phyloP scores from a whole-genome alignment of 2,888 invertebrate genomes.

The Hymenopus coronatus region DNA sequence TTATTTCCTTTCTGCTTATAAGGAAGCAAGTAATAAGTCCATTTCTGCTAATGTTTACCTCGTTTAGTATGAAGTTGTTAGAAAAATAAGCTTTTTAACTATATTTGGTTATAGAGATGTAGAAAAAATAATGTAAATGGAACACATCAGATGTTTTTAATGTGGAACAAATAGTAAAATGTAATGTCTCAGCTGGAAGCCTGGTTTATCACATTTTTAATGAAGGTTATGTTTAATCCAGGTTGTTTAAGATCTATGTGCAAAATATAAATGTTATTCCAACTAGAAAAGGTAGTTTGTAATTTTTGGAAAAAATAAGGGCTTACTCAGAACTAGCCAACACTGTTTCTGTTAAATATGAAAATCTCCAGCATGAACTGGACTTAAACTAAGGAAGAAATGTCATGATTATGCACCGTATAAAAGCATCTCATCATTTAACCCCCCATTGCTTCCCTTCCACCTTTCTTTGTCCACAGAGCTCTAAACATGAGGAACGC shows the following conservation, averaged over 20 bases:
- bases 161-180: too few relatives aligned
- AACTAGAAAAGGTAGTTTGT: not conserved
- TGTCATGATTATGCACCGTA: not conserved
- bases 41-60: too few relatives aligned
- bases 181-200: too few relatives aligned
- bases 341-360: not conserved
- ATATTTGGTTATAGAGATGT: too few relatives aligned
- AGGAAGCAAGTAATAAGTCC: too few relatives aligned
- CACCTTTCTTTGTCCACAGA: constrained; percentile 45
- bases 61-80: too few relatives aligned
- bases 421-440: not conserved
- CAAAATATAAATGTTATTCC: not conserved
- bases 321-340: not conserved
- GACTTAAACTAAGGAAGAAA: not conserved
- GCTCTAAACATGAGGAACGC: constrained; percentile 50
- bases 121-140: too few relatives aligned
- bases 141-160: too few relatives aligned
- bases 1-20: too few relatives aligned
- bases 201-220: too few relatives aligned
- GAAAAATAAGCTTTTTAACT: too few relatives aligned
- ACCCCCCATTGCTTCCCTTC: constrained; percentile 8
- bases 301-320: not conserved
- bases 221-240: too few relatives aligned
- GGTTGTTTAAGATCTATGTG: not conserved
- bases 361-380: not conserved